A percentile compares a stretch with the other conserved stretches of the same genome.
phyloP scores from a whole-genome alignment of 2,888 invertebrate genomes.

The Ophion ventricosus region DNA sequence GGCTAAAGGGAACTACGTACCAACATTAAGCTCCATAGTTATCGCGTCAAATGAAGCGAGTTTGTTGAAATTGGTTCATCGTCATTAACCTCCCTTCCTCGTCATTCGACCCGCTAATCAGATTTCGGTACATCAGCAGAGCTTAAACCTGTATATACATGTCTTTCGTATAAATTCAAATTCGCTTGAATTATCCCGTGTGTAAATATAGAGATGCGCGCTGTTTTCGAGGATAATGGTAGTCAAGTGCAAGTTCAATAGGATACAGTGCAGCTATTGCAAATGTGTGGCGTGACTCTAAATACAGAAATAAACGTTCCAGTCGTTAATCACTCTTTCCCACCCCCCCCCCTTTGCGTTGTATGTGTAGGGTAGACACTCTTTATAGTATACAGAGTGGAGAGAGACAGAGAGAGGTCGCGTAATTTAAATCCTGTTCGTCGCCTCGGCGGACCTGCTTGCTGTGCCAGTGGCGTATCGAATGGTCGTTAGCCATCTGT shows the following conservation, averaged over 20 bases:
- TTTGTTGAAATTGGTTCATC: conserved; percentile 26
- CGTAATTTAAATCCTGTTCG: conserved; percentile 56
- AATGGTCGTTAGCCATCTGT: conserved; percentile 52
- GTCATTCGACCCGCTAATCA: conserved; percentile 3
- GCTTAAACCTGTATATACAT: background rate
- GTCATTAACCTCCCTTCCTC: conserved; percentile 9
- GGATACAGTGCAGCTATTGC: conserved; percentile 46
- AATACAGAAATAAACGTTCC: conserved; percentile 56
- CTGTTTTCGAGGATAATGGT: conserved; percentile 31
- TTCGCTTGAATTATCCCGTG: conserved; percentile 23
- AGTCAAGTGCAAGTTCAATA: conserved; percentile 55
- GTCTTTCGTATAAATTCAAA: background rate
- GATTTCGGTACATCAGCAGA: background rate
- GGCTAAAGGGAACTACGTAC: background rate
- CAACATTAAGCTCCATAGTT: background rate
- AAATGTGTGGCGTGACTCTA: conserved; percentile 42
- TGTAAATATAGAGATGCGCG: conserved; percentile 26
- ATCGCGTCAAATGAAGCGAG: conserved; percentile 15
- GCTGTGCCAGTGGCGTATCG: conserved; percentile 29
- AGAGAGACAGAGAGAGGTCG: background rate
- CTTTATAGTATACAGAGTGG: conserved; percentile 17
- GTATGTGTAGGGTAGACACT: conserved; percentile 14
- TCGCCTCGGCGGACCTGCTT: conserved; percentile 36
- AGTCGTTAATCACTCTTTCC: conserved; percentile 52
- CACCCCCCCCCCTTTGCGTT: background rate